These are phyloP conservation scores for Gadus chalcogrammus DNA, from an alignment of 2,113 vertebrate genomes.

Conservation along the genomic window DNA sequence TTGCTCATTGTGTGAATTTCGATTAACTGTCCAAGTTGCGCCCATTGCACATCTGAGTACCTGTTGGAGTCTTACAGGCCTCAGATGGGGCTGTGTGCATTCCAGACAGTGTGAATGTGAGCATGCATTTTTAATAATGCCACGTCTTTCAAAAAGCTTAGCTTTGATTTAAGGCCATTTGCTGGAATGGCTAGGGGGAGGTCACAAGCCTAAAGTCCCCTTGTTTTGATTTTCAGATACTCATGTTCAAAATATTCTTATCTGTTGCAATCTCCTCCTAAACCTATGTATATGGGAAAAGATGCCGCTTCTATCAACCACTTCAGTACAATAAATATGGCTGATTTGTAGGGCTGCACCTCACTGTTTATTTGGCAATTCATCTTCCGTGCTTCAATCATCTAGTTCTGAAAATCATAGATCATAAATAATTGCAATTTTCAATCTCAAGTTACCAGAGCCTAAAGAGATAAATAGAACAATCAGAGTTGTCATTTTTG, in stretches of 20 bases:
- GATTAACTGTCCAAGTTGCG: conserved; percentile 41
- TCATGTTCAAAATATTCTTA: conserved; percentile 11
- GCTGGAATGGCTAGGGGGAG: conserved; percentile 17
- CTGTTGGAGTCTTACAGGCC: conserved; percentile 34
- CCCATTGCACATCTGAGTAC: conserved; percentile 15
- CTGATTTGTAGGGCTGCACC: no score
- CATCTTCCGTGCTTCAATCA: no score
- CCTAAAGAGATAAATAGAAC: no score
- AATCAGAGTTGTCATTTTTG: no score
- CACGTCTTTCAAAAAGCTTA: conserved; percentile 38
- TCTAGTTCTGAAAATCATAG: no score
- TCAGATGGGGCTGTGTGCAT: conserved; percentile 27
- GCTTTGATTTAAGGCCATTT: conserved; percentile 31
- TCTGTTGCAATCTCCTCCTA: conserved; percentile 11
- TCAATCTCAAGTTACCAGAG: no score
- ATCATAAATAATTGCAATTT: no score
- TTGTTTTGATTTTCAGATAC: conserved; percentile 8
- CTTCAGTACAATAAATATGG: no score
- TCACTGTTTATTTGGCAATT: no score
- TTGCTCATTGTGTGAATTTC: conserved; percentile 41
- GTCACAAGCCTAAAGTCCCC: no score
- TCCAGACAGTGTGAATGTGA: conserved; percentile 18
- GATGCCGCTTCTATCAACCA: no score
- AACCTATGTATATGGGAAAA: neutral
- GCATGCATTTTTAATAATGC: conserved; percentile 24